Evolutionary conservation across 2,888 invertebrate genomes (phyloP).

Genomic region (Leptopterna dolabrata): DNA sequence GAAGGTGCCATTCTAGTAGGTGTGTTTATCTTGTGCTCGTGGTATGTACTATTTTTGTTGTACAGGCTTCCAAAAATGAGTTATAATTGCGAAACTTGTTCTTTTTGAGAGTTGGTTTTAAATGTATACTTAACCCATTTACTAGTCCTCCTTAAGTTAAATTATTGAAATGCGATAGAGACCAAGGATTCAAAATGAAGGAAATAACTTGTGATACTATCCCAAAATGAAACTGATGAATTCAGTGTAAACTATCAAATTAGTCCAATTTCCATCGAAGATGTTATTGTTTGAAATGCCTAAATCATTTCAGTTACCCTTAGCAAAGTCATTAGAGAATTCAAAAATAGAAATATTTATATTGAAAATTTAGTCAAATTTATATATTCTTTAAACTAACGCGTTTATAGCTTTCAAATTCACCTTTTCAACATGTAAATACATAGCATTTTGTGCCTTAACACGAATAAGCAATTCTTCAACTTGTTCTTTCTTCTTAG

Average conservation of each 20-base stretch:
- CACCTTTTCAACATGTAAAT: conserved; percentile 7
- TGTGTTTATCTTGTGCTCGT: no score
- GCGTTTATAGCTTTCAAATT: conserved; percentile 16
- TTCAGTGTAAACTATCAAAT: background rate
- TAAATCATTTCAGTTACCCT: conserved; percentile 21
- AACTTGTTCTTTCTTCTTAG: conserved; percentile 52
- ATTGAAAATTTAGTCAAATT: conserved; percentile 2
- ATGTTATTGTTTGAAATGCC: background rate
- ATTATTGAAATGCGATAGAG: background rate
- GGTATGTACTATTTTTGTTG: no score
- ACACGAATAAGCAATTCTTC: conserved; percentile 50
- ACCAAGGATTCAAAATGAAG: background rate
- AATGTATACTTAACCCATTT: background rate
- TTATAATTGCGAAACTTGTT: background rate
- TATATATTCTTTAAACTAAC: background rate
- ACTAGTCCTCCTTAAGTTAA: background rate
- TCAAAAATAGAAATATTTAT: background rate
- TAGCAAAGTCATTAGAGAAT: background rate
- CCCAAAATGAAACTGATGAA: background rate
- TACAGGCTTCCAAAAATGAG: no score
- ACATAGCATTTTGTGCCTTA: conserved; percentile 49
- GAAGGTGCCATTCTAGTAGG: no score
- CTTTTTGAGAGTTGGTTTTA: conserved; percentile 1
- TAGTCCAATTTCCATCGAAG: background rate
- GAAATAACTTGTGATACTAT: background rate